These are phyloP conservation scores for Hylaeus volcanicus DNA, from an alignment of 1,140 invertebrate species.

Conservation along the genomic window DNA sequence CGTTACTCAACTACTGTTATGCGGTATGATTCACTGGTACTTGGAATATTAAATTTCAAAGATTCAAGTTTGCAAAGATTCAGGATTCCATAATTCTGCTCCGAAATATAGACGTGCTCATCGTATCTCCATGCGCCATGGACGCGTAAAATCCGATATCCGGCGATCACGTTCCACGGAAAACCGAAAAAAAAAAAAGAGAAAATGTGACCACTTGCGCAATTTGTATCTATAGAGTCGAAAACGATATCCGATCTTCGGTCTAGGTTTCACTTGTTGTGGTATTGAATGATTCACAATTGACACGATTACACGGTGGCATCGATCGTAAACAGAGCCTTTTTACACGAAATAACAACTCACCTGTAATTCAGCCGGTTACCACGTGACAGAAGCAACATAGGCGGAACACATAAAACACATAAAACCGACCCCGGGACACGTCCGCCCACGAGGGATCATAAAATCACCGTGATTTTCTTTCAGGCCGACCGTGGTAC, in stretches of 20 bases:
- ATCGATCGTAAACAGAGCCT: background rate
- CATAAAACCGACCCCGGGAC: background rate
- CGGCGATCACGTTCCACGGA: background rate
- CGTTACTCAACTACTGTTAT: no score
- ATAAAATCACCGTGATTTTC: background rate
- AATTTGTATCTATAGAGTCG: background rate
- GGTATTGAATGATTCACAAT: no score
- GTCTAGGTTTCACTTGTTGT: background rate
- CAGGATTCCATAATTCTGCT: no score
- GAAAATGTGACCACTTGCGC: no score
- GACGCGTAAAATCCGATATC: no score
- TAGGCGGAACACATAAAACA: slow-evolving; percentile 4
- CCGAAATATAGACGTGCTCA: no score
- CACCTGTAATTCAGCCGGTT: slow-evolving; percentile 30
- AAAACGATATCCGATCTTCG: background rate
- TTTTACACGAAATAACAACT: background rate
- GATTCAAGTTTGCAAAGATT: no score
- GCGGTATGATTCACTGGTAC: no score
- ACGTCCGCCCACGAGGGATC: background rate
- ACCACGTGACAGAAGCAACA: slow-evolving; percentile 25
- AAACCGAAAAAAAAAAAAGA: no score
- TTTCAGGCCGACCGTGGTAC: background rate
- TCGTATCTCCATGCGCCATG: no score
- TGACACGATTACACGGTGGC: no score
- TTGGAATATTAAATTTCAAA: no score